These are phyloP conservation scores for Rotaria magnacalcarata DNA, from an alignment of 2,888 invertebrate genomes.

Conservation along the genomic window DNA sequence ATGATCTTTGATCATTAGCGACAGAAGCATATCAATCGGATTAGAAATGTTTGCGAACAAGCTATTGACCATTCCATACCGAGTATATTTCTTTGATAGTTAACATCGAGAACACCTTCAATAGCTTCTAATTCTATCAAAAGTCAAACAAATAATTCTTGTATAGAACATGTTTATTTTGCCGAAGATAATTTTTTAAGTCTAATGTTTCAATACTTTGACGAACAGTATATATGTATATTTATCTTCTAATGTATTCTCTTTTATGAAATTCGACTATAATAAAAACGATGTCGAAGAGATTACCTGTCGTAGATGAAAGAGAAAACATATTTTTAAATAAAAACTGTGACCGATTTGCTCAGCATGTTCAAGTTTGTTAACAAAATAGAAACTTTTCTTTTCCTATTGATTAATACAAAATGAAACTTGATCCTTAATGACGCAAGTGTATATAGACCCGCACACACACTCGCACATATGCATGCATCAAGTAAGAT, in stretches of 20 bases:
- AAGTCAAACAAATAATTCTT: too few relatives aligned
- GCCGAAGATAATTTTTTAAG: too few relatives aligned
- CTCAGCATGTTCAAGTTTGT: neutral
- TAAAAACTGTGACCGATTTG: constrained; percentile 11
- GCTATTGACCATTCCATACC: neutral
- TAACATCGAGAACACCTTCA: too few relatives aligned
- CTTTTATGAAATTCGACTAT: too few relatives aligned
- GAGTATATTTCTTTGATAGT: neutral
- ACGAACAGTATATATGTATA: too few relatives aligned
- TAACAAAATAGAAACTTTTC: neutral
- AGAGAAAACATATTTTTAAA: neutral
- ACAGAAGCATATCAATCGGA: neutral
- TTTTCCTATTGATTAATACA: neutral
- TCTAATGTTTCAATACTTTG: too few relatives aligned
- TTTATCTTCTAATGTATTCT: too few relatives aligned
- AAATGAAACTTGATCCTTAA: neutral
- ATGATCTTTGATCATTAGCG: neutral
- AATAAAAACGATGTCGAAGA: neutral
- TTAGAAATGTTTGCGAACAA: constrained; percentile 1
- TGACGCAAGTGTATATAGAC: neutral
- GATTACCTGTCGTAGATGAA: neutral
- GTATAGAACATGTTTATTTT: too few relatives aligned
- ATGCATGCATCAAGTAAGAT: neutral
- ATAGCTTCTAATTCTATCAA: too few relatives aligned
- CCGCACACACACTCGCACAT: too few relatives aligned